phyloP scores from a whole-genome alignment of 2,888 invertebrate species.

The Andrena bicolor region DNA sequence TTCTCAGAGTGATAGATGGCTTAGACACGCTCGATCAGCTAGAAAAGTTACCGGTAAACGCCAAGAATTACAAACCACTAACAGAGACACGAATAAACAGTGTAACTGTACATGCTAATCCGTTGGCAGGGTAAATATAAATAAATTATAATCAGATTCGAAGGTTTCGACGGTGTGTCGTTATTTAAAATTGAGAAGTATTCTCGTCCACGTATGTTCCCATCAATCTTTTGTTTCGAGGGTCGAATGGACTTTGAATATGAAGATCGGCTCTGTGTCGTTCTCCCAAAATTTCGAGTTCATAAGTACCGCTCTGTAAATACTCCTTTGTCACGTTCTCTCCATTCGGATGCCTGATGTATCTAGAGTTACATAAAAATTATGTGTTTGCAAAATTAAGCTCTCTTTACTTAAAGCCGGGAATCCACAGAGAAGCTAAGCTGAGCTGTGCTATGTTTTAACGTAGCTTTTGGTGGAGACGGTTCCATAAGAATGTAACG shows the following conservation, averaged over 20 bases:
- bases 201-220: constrained; percentile 83
- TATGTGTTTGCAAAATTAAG: background rate
- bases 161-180: background rate
- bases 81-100: constrained; percentile 94
- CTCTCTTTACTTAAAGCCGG: background rate
- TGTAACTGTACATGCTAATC: constrained; percentile 99
- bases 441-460: too few species aligned
- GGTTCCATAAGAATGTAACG: too few species aligned
- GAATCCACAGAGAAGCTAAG: too few species aligned
- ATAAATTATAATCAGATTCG: background rate
- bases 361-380: constrained; percentile 81
- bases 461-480: too few species aligned
- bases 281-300: constrained; percentile 93
- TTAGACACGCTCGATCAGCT: constrained; percentile 97
- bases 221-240: constrained; percentile 90
- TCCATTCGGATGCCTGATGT: constrained; percentile 87
- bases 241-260: constrained; percentile 93
- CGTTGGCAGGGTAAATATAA: constrained; percentile 90
- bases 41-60: constrained; percentile 97
- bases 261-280: constrained; percentile 90
- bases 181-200: background rate
- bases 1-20: constrained; percentile 97
- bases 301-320: constrained; percentile 90
- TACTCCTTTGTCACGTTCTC: constrained; percentile 88
- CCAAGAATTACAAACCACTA: constrained; percentile 95